Percentiles rank a stretch among this genome's conserved stretches.
These are phyloP conservation scores for Musca vetustissima DNA, from an alignment of 1,140 invertebrate genomes.

Conservation along the genomic window DNA sequence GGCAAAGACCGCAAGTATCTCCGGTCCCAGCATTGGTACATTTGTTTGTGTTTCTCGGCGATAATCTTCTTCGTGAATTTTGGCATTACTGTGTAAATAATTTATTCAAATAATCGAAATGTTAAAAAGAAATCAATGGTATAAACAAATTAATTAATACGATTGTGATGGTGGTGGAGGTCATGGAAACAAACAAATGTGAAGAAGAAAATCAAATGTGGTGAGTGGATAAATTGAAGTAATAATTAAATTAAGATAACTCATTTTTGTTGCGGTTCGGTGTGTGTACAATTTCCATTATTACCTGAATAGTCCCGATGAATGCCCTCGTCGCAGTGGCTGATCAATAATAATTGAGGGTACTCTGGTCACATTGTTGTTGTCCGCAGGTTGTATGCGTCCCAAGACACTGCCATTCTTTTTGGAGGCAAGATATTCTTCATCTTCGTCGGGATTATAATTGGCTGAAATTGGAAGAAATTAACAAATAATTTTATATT, in stretches of 20 bases:
- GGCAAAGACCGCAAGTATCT: conserved; percentile 53
- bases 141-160: background rate
- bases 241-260: no score
- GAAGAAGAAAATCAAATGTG: background rate
- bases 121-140: background rate
- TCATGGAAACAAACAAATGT: background rate
- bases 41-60: conserved; percentile 53
- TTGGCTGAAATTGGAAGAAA: conserved; percentile 38
- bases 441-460: conserved; percentile 55
- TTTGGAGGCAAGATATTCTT: conserved; percentile 42
- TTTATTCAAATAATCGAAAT: background rate
- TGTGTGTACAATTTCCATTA: conserved; percentile 37
- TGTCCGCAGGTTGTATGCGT: conserved; percentile 44
- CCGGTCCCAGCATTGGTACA: conserved; percentile 51
- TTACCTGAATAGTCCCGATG: conserved; percentile 32
- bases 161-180: no score
- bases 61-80: conserved; percentile 55
- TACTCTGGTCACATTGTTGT: conserved; percentile 53
- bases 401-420: conserved; percentile 48
- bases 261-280: no score
- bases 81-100: conserved; percentile 38
- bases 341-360: conserved; percentile 52
- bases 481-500: background rate
- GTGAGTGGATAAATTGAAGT: background rate
- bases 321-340: conserved; percentile 41